Conservation (phyloP, 2,797 vertebrate genomes). For the Spea hammondii region DNA sequence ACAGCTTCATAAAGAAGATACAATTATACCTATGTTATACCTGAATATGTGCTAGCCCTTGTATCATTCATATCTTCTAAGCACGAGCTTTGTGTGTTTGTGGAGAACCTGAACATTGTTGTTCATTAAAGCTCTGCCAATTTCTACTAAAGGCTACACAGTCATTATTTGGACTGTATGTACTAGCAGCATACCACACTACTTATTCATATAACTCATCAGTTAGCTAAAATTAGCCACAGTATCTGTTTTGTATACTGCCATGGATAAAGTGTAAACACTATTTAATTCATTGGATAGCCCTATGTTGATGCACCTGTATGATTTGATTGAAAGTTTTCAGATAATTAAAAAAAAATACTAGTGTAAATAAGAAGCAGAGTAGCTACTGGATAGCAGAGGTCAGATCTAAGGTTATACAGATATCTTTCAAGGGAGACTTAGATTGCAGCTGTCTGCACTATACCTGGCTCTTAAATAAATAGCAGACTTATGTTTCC, state of each 20-base stretch:
- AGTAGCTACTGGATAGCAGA: slow-evolving; percentile 14
- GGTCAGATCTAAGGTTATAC: slow-evolving; percentile 54
- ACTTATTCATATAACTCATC: slow-evolving; percentile 1
- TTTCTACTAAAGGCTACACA: neutral
- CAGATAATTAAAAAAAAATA: neutral
- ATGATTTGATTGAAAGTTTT: neutral
- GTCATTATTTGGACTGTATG: neutral
- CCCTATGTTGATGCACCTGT: neutral
- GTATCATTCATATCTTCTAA: too few species aligned
- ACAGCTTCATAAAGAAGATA: too few species aligned
- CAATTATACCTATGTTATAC: too few species aligned
- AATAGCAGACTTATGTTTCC: slow-evolving; percentile 59
- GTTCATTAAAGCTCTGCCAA: neutral
- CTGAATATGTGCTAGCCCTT: too few species aligned
- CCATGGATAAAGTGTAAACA: neutral
- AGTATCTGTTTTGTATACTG: neutral
- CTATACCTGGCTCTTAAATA: slow-evolving; percentile 56
- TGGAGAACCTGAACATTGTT: too few species aligned
- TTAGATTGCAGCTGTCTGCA: slow-evolving; percentile 57
- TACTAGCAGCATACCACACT: neutral
- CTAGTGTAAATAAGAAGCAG: neutral
- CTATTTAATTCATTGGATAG: slow-evolving; percentile 34
- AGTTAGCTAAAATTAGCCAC: slow-evolving; percentile 21
- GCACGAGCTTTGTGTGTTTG: too few species aligned
- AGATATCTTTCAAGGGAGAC: slow-evolving; percentile 34